A percentile compares a stretch with the other conserved stretches of the same genome.
Conservation (phyloP, 2,888 invertebrate species). For the Chelonus formosanus region DNA sequence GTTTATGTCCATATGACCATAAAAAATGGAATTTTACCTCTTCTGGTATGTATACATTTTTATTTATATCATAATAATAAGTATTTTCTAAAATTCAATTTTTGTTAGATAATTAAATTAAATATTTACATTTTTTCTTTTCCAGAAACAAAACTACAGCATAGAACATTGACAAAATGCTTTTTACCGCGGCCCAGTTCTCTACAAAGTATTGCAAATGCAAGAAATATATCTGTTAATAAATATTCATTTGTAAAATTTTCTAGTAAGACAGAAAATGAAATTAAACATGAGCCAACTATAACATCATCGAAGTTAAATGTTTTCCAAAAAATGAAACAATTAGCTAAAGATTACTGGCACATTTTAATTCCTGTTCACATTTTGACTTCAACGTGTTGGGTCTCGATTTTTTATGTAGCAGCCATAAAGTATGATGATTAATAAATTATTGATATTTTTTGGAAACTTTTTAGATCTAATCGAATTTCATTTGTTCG, state of each 20-base stretch:
- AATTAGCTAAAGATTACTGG: conserved; percentile 96
- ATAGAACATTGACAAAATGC: conserved; percentile 8
- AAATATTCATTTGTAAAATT: conserved; percentile 13
- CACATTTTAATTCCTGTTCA: conserved; percentile 96
- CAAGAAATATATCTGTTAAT: not conserved
- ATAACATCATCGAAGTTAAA: conserved; percentile 66
- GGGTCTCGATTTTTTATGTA: conserved; percentile 90
- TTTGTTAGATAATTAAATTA: not conserved
- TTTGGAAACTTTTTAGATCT: no score
- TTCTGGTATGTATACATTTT: conserved; percentile 35
- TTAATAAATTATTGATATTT: not conserved
- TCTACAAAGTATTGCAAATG: not conserved
- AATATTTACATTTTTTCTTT: conserved; percentile 10
- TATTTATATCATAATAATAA: conserved; percentile 32
- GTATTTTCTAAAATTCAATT: conserved; percentile 7
- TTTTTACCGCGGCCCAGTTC: conserved; percentile 11
- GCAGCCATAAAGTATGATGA: conserved; percentile 79
- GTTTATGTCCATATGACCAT: conserved; percentile 39
- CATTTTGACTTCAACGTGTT: conserved; percentile 83
- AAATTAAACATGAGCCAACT: not conserved
- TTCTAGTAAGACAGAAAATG: conserved; percentile 7
- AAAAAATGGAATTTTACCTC: conserved; percentile 36
- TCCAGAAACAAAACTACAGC: conserved; percentile 36
- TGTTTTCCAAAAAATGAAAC: conserved; percentile 84
- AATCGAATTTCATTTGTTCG: no score